phyloP scores from a whole-genome alignment of 1,140 invertebrate species.

The Acyrthosiphon pisum region DNA sequence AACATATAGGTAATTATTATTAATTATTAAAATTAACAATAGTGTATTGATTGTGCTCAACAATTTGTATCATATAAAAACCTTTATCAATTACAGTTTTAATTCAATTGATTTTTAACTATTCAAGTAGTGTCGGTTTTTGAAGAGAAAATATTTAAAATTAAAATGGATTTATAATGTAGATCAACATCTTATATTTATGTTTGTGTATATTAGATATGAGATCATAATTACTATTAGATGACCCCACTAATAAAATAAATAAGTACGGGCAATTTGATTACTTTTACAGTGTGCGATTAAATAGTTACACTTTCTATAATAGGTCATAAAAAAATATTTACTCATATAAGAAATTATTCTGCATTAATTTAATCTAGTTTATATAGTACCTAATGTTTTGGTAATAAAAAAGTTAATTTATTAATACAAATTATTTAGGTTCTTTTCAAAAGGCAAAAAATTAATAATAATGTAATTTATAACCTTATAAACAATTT shows the following conservation, averaged over 20 bases:
- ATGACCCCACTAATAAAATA: background rate
- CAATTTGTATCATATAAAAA: background rate
- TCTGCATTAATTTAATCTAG: background rate
- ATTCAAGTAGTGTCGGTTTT: background rate
- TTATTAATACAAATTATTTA: too few species aligned
- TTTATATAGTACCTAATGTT: background rate
- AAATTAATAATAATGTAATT: too few species aligned
- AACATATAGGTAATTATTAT: background rate
- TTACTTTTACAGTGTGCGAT: background rate
- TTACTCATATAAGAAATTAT: background rate
- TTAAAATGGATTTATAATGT: background rate
- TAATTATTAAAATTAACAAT: slow-evolving; percentile 10
- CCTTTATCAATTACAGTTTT: background rate
- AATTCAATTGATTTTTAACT: background rate
- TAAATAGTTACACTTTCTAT: background rate
- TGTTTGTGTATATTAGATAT: background rate
- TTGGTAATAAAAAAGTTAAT: background rate
- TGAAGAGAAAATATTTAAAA: background rate
- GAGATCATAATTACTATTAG: background rate
- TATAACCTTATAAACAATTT: too few species aligned
- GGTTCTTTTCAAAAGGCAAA: too few species aligned
- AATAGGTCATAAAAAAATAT: background rate
- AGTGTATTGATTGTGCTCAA: background rate
- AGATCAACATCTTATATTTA: background rate
- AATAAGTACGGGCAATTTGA: background rate